A percentile compares a stretch with the other conserved stretches of the same genome.
Conservation (phyloP, 2,888 invertebrate genomes). For the Oasisia sp. region DNA sequence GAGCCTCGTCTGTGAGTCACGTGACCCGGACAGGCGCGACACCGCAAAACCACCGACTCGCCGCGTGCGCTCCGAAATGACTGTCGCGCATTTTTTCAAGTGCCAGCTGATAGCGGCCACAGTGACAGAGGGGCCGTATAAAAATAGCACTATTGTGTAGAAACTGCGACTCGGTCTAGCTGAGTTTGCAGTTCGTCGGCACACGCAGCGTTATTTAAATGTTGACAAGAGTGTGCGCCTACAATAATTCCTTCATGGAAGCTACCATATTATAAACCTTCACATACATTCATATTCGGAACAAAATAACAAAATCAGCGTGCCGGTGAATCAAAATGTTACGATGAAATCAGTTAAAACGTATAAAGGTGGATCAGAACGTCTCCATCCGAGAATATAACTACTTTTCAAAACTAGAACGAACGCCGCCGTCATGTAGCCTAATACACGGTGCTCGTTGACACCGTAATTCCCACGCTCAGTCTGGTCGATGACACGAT, state of each 20-base stretch:
- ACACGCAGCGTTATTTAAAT: too few relatives aligned
- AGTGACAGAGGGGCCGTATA: neutral
- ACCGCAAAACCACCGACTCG: neutral
- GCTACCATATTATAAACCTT: neutral
- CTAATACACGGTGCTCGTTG: neutral
- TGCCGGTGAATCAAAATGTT: neutral
- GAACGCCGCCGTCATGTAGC: neutral
- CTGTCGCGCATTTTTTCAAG: neutral
- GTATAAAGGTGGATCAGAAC: too few relatives aligned
- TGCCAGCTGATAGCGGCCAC: neutral
- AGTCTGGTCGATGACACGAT: neutral
- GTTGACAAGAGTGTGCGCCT: too few relatives aligned
- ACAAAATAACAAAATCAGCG: neutral
- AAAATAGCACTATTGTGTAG: neutral
- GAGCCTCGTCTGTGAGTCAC: neutral
- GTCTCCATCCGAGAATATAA: too few relatives aligned
- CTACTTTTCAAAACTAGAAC: neutral
- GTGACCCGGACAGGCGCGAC: neutral
- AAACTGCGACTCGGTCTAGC: neutral
- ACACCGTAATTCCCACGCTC: neutral
- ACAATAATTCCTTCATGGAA: too few relatives aligned
- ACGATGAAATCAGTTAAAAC: too few relatives aligned
- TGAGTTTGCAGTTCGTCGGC: too few relatives aligned
- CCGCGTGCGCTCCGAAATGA: neutral
- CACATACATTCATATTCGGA: neutral